phyloP scores from a whole-genome alignment of 2,797 vertebrate genomes.

The Myoxocephalus aenaeus region DNA sequence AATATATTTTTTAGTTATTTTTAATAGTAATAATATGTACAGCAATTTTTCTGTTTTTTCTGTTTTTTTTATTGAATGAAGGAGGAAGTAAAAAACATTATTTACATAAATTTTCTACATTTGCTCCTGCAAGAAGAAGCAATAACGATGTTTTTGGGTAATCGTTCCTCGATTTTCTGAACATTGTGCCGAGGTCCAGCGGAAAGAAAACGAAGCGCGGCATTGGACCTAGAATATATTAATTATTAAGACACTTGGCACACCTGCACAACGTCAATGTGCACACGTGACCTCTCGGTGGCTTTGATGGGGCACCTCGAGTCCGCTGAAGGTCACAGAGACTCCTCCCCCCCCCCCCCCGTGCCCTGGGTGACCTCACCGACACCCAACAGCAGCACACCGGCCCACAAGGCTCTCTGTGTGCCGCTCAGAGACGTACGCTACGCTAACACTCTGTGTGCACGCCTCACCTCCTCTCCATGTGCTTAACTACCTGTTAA shows the following conservation, averaged over 20 bases:
- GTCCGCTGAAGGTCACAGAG: slow-evolving; percentile 57
- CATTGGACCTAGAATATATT: slow-evolving; percentile 6
- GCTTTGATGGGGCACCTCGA: slow-evolving; percentile 49
- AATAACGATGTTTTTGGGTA: too few species aligned
- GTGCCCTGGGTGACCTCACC: slow-evolving; percentile 44
- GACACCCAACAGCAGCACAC: slow-evolving; percentile 49
- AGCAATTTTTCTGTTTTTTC: too few species aligned
- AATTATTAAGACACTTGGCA: slow-evolving; percentile 1
- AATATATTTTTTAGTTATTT: too few species aligned
- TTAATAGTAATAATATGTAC: not conserved
- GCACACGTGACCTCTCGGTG: slow-evolving; percentile 36
- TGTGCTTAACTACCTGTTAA: not conserved
- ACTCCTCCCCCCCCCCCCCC: slow-evolving; percentile 22
- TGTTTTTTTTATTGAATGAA: too few species aligned
- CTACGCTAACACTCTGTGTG: slow-evolving; percentile 6
- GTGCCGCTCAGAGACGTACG: not conserved
- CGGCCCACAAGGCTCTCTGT: slow-evolving; percentile 28
- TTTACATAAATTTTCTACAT: not conserved
- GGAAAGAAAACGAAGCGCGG: not conserved
- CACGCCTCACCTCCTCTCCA: slow-evolving; percentile 9
- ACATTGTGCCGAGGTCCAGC: not conserved
- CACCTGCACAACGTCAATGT: slow-evolving; percentile 40
- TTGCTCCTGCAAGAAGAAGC: too few species aligned
- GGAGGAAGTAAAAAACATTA: not conserved
- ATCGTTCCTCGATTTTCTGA: too few species aligned